Evolutionary conservation across 2,113 vertebrate genomes (phyloP).

Genomic region (Hippocampus mohnikei): DNA sequence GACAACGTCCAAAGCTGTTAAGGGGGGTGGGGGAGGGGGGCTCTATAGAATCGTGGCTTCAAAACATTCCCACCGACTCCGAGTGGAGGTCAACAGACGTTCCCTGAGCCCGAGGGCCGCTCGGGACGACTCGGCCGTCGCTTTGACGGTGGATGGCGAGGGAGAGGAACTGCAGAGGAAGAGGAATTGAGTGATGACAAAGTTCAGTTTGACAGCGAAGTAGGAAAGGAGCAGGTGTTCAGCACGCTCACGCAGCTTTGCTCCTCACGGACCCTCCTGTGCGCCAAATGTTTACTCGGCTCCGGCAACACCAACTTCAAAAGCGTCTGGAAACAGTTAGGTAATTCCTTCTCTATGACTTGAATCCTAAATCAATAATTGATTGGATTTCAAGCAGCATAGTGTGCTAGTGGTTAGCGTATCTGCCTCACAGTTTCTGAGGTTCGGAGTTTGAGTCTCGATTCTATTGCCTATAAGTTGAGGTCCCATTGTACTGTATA

Average conservation of each 20-base stretch:
- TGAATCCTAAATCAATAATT: background rate
- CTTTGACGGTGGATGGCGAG: constrained; percentile 11
- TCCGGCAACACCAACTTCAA: background rate
- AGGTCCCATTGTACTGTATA: no score
- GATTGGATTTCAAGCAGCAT: background rate
- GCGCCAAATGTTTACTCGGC: background rate
- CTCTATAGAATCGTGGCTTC: constrained; percentile 21
- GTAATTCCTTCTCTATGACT: background rate
- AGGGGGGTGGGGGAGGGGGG: constrained; percentile 18
- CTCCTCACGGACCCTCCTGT: background rate
- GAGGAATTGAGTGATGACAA: constrained; percentile 15
- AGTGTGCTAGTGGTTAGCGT: background rate
- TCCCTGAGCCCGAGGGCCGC: constrained; percentile 19
- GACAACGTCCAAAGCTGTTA: constrained; percentile 20
- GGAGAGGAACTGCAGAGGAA: constrained; percentile 12
- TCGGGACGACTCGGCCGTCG: constrained; percentile 37
- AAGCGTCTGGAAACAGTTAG: background rate
- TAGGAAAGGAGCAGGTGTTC: constrained; percentile 14
- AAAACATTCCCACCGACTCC: constrained; percentile 22
- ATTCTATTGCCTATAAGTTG: background rate
- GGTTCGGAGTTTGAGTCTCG: background rate
- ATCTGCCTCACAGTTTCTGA: background rate
- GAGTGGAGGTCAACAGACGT: constrained; percentile 43
- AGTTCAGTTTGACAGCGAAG: constrained; percentile 5
- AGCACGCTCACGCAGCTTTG: background rate